Conservation (phyloP, 2,888 invertebrate genomes). For the Drosophila bunnanda region DNA sequence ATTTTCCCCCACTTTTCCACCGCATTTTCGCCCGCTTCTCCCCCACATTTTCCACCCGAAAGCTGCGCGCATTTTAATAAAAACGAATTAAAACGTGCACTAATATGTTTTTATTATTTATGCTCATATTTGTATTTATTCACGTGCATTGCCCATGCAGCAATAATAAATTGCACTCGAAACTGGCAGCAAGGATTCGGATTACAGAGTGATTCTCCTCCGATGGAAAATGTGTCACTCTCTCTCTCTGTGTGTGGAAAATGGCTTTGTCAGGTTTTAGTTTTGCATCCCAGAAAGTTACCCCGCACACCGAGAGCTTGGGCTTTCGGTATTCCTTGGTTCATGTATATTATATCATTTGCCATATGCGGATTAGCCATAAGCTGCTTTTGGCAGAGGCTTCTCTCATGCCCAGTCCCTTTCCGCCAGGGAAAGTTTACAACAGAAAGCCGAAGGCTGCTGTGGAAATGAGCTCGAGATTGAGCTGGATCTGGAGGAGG, state of each 20-base stretch:
- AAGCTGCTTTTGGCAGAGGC: conserved; percentile 63
- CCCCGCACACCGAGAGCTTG: background rate
- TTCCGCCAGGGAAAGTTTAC: conserved; percentile 38
- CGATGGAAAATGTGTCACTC: conserved; percentile 61
- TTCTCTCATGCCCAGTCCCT: conserved; percentile 7
- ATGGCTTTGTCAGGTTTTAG: conserved; percentile 65
- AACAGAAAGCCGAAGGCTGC: conserved; percentile 23
- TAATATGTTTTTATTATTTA: conserved; percentile 79
- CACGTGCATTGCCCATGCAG: conserved; percentile 50
- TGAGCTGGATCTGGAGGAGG: conserved; percentile 2
- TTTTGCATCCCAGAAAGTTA: conserved; percentile 33
- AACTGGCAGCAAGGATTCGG: conserved; percentile 8
- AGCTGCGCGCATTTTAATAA: conserved; percentile 63
- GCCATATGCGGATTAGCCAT: conserved; percentile 77
- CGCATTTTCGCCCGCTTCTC: background rate
- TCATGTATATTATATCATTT: conserved; percentile 75
- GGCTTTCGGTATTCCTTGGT: conserved; percentile 9
- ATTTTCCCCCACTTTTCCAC: background rate
- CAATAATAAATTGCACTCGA: conserved; percentile 74
- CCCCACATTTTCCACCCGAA: background rate
- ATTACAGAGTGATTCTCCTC: background rate
- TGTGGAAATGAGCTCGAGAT: conserved; percentile 27
- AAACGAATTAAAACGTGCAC: conserved; percentile 75
- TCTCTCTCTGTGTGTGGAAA: conserved; percentile 34
- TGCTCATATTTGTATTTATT: conserved; percentile 61